Conservation (phyloP, 2,797 vertebrate genomes). For the Pelobates cultripes region DNA sequence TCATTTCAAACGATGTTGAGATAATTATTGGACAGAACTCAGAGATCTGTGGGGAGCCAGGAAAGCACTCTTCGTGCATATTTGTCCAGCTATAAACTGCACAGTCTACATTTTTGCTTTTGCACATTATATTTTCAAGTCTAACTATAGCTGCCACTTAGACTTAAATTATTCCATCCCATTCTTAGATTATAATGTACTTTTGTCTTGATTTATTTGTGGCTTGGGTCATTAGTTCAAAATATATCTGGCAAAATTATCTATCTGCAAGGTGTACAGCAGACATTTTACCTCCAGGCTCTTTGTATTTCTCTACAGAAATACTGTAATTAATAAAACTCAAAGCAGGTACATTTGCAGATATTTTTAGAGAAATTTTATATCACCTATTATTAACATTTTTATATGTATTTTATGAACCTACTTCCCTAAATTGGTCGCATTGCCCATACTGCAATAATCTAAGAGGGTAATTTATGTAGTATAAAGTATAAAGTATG, state of each 20-base stretch:
- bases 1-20: slow-evolving; percentile 68
- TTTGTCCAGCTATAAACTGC: slow-evolving; percentile 59
- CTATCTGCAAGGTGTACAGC: slow-evolving; percentile 33
- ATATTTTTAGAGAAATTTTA: slow-evolving; percentile 19
- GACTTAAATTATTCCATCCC: slow-evolving; percentile 53
- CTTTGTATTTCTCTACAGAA: slow-evolving; percentile 50
- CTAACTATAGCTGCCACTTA: slow-evolving; percentile 51
- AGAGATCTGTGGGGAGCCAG: slow-evolving; percentile 61
- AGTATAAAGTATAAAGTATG: slow-evolving; percentile 13
- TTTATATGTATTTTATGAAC: slow-evolving; percentile 48
- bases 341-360: slow-evolving; percentile 38
- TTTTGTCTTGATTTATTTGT: slow-evolving; percentile 50
- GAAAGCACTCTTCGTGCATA: slow-evolving; percentile 67
- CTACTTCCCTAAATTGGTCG: slow-evolving; percentile 27
- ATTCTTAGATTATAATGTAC: slow-evolving; percentile 53
- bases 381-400: neutral
- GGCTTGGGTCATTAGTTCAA: slow-evolving; percentile 49
- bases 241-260: slow-evolving; percentile 45
- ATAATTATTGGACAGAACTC: slow-evolving; percentile 70
- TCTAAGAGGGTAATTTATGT: slow-evolving; percentile 26
- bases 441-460: slow-evolving; percentile 9
- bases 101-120: slow-evolving; percentile 61
- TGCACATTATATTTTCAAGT: slow-evolving; percentile 56
- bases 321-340: slow-evolving; percentile 38
- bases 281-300: slow-evolving; percentile 45